Percentiles rank a stretch among this genome's conserved stretches.
These are phyloP conservation scores for Belonocnema kinseyi DNA, from an alignment of 1,140 invertebrate genomes.

Conservation along the genomic window DNA sequence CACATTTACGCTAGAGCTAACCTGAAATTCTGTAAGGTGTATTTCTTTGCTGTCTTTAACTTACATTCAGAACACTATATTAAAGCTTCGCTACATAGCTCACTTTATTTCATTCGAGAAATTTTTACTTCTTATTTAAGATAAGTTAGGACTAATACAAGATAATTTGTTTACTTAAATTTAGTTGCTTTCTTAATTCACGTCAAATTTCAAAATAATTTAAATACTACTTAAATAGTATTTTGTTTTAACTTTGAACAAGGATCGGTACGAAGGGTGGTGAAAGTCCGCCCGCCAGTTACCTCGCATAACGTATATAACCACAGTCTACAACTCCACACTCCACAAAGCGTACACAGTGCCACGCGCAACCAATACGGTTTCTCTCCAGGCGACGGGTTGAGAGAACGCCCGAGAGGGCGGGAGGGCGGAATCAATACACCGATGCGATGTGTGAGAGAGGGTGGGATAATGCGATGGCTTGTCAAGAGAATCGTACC, in stretches of 20 bases:
- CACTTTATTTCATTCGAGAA: too few relatives aligned
- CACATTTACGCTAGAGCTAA: too few relatives aligned
- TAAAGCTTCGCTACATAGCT: too few relatives aligned
- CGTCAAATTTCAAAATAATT: too few relatives aligned
- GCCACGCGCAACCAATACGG: conserved; percentile 25
- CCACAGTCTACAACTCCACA: neutral
- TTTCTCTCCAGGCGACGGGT: neutral
- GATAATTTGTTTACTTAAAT: too few relatives aligned
- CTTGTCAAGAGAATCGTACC: conserved; percentile 16
- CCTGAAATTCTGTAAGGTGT: too few relatives aligned
- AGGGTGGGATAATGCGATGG: conserved; percentile 12
- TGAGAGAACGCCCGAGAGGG: neutral
- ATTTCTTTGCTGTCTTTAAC: too few relatives aligned
- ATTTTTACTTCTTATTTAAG: too few relatives aligned
- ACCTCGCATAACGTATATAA: neutral
- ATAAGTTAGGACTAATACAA: too few relatives aligned
- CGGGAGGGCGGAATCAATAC: conserved; percentile 20
- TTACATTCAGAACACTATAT: too few relatives aligned
- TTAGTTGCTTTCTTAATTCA: too few relatives aligned
- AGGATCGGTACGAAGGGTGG: conserved; percentile 10
- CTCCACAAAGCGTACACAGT: conserved; percentile 22
- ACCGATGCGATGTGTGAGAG: conserved; percentile 5
- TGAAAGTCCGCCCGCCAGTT: conserved; percentile 13
- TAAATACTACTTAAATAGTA: too few relatives aligned
- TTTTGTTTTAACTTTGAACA: neutral